These are phyloP conservation scores for Littorina saxatilis DNA, from an alignment of 1,140 invertebrate species.

Conservation along the genomic window DNA sequence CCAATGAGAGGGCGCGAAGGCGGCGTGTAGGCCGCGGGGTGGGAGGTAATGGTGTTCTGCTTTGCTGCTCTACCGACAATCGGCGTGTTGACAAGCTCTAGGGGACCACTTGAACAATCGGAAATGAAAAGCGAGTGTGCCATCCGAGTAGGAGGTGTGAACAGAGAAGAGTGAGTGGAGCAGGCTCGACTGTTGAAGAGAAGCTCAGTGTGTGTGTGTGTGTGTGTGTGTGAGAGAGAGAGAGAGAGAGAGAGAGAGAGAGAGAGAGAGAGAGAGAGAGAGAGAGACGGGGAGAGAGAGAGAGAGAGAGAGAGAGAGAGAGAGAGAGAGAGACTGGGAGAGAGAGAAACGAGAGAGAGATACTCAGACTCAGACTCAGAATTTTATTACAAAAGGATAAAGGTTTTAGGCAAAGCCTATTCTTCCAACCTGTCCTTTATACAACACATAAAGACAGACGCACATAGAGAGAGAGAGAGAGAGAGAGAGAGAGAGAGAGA, in stretches of 20 bases:
- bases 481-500: background rate
- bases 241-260: background rate
- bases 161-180: background rate
- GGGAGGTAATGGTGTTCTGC: slow-evolving; percentile 18
- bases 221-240: background rate
- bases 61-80: background rate
- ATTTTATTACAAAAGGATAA: too few species aligned
- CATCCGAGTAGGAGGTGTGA: background rate
- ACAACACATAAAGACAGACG: too few species aligned
- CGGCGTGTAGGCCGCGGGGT: background rate
- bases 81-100: slow-evolving; percentile 6
- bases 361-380: too few species aligned
- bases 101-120: slow-evolving; percentile 25
- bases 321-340: too few species aligned
- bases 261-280: background rate
- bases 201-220: background rate
- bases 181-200: background rate
- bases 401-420: too few species aligned
- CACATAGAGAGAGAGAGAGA: too few species aligned
- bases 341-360: too few species aligned
- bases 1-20: slow-evolving; percentile 1
- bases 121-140: slow-evolving; percentile 29
- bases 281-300: too few species aligned
- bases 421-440: too few species aligned
- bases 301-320: background rate